These are phyloP conservation scores for Hymenopus coronatus DNA, from an alignment of 2,888 invertebrate genomes.

Conservation along the genomic window DNA sequence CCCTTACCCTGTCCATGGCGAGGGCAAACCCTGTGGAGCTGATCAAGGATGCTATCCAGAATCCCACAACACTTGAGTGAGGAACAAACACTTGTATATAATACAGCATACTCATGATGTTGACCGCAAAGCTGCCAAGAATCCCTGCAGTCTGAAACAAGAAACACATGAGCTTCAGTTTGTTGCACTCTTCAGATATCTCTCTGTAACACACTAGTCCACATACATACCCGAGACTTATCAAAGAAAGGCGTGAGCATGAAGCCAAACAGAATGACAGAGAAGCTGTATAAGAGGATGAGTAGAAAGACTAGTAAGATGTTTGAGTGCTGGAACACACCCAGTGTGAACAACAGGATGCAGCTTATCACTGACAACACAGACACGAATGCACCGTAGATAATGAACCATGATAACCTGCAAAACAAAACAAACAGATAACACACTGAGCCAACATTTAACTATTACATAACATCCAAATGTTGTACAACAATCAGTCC, in stretches of 20 bases:
- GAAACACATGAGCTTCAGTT: too few relatives aligned
- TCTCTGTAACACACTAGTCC: not conserved
- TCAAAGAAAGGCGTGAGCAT: slow-evolving; percentile 85
- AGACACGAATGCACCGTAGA: slow-evolving; percentile 68
- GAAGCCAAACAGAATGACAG: slow-evolving; percentile 78
- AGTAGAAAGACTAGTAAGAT: slow-evolving; percentile 74
- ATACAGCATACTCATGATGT: slow-evolving; percentile 74
- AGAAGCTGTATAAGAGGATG: slow-evolving; percentile 74
- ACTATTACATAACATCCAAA: too few relatives aligned
- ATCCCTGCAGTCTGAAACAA: slow-evolving; percentile 71
- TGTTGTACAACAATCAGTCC: too few relatives aligned
- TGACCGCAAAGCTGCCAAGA: slow-evolving; percentile 73
- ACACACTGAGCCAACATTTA: not conserved
- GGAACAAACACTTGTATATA: slow-evolving; percentile 76
- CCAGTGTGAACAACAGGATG: slow-evolving; percentile 65
- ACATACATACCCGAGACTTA: slow-evolving; percentile 67
- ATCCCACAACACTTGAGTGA: slow-evolving; percentile 63
- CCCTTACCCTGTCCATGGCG: slow-evolving; percentile 75
- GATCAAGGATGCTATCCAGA: slow-evolving; percentile 75
- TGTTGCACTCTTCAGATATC: too few relatives aligned
- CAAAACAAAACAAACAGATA: not conserved
- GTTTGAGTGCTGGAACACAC: slow-evolving; percentile 77
- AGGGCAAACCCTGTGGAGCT: slow-evolving; percentile 80
- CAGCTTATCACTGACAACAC: slow-evolving; percentile 65
- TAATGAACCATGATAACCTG: slow-evolving; percentile 80